These are phyloP conservation scores for Halcyon malimbica DNA, from an alignment of 2,113 vertebrate species.

Conservation along the genomic window DNA sequence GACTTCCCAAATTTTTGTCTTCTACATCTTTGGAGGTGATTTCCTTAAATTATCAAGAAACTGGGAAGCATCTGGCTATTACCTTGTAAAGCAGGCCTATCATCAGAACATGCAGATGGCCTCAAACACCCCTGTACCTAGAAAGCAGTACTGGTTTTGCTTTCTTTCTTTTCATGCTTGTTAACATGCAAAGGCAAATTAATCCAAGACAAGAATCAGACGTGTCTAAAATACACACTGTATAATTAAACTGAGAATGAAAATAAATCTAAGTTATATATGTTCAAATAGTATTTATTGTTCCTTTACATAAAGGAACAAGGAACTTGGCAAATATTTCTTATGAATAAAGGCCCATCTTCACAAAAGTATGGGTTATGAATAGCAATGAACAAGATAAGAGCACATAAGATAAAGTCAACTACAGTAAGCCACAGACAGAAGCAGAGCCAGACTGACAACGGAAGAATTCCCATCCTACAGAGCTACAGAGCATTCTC, in stretches of 20 bases:
- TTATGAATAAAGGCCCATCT: constrained; percentile 39
- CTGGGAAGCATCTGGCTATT: background rate
- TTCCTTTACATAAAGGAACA: constrained; percentile 63
- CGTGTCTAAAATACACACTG: constrained; percentile 13
- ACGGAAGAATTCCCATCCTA: constrained; percentile 24
- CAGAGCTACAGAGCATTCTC: background rate
- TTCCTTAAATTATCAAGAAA: background rate
- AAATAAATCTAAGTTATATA: constrained; percentile 46
- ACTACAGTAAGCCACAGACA: constrained; percentile 26
- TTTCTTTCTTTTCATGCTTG: background rate
- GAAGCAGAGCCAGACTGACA: constrained; percentile 45
- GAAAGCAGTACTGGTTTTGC: background rate
- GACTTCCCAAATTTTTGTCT: background rate
- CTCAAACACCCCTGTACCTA: background rate
- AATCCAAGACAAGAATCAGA: constrained; percentile 28
- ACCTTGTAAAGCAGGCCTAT: background rate
- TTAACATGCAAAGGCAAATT: constrained; percentile 39
- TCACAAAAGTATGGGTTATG: constrained; percentile 43
- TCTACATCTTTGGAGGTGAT: background rate
- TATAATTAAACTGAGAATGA: constrained; percentile 43
- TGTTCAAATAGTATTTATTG: constrained; percentile 47
- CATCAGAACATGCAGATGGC: background rate
- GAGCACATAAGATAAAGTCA: constrained; percentile 39
- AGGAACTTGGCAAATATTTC: constrained; percentile 63
- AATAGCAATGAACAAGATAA: constrained; percentile 65